phyloP scores from a whole-genome alignment of 2,888 invertebrate species.

The Hirtodrosophila trivittata region DNA sequence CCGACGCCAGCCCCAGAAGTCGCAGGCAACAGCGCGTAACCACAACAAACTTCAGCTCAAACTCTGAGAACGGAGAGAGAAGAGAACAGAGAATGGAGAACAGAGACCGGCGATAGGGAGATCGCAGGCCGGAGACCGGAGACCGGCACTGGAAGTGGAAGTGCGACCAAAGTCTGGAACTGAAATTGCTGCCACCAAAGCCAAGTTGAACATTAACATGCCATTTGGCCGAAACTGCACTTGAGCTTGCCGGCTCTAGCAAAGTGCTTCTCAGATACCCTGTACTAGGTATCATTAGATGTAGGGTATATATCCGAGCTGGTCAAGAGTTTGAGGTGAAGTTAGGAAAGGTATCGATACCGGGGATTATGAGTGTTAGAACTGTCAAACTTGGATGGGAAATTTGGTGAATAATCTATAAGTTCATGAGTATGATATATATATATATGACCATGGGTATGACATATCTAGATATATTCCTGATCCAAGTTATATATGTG shows the following conservation, averaged over 20 bases:
- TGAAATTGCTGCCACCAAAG: conserved; percentile 31
- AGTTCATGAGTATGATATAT: no score
- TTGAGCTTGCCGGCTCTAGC: conserved; percentile 41
- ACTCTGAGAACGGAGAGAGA: conserved; percentile 3
- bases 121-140: no score
- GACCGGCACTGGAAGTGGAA: conserved; percentile 11
- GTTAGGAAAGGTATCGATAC: no score
- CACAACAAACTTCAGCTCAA: conserved; percentile 44
- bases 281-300: not conserved
- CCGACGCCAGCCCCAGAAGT: conserved; percentile 18
- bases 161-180: conserved; percentile 34
- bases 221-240: conserved; percentile 50
- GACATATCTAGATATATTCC: no score
- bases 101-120: no score
- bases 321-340: no score
- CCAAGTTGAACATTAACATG: conserved; percentile 63
- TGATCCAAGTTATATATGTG: not conserved
- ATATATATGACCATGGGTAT: no score
- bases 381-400: no score
- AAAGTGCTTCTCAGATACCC: conserved; percentile 23
- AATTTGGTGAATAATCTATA: no score
- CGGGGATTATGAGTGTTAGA: no score
- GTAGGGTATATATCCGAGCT: no score
- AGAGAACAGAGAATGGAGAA: not conserved
- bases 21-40: conserved; percentile 68